Base-by-base conservation (phyloP, 2,888 invertebrate species). In the Trichopoda pennipes region DNA sequence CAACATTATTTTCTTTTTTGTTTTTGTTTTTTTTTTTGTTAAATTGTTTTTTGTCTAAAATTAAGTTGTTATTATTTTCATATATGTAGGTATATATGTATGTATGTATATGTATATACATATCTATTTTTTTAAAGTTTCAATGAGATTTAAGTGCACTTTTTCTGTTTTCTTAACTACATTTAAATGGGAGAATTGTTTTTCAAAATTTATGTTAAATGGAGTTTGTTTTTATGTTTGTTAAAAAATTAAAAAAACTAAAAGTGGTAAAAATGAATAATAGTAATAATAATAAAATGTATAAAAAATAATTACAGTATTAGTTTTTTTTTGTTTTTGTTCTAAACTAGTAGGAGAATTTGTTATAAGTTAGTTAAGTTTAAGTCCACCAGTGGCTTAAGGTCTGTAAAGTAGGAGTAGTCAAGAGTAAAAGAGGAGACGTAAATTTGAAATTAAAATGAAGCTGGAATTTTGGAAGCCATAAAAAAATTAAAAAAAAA, bases 361-460 rank as follows among this genome's bases (percentile, higher is more conserved):
- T 69, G 53, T 76, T n/a, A 69, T 42, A 79, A n/a, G 51, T 66
- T 51, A 38, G 38, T 44, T 75, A 74, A 55, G 44, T 55, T 56
- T 21, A 80, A 78, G 76, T 70, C 84, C 84, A 80, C 84, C 84
- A 84, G 84, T 84, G 84, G 80, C 84, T 72, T 81, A 72, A 72
- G 78, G 77, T 82, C 84, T 82, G 84, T 81, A 78, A 68, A 84
- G 83, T 79, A 82, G 75, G 79, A 72, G 75, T 28, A 64, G 49
- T 70, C 38, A 21, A 66, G 68, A 81, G 66, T 61, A 76, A 68
- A 64, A 83, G 81, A 79, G 47, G 61, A 80, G 74, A 72, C 60
- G 74, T 66, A 76, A 56, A 63, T 77, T 42, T 77, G 6, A 72
- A 72, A 61, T 35, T 47, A 77, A 32, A 19, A 42, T 12, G 35